Conservation (phyloP, 2,797 vertebrate genomes). For the Mustela erminea region DNA sequence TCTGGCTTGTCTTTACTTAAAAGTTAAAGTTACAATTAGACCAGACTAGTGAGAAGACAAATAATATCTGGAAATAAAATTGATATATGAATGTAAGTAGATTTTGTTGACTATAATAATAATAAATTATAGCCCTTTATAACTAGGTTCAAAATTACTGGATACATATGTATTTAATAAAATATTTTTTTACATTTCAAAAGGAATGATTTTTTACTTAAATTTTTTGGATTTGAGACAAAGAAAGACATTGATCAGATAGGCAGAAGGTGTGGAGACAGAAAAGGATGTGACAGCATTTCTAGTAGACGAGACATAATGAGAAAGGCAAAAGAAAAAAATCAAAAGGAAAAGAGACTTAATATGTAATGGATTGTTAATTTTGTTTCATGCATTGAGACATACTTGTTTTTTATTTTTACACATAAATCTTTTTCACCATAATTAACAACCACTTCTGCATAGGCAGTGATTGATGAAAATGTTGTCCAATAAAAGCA, state of each 20-base stretch:
- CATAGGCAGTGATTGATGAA: neutral
- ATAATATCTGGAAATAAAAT: neutral
- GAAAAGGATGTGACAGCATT: neutral
- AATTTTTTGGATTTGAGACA: neutral
- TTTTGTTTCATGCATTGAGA: neutral
- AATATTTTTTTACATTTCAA: neutral
- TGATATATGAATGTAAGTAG: neutral
- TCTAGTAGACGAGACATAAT: neutral
- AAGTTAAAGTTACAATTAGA: neutral
- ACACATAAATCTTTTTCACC: neutral
- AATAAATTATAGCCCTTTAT: neutral
- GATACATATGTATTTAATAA: neutral
- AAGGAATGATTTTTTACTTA: neutral
- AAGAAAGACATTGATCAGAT: neutral
- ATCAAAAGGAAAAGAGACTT: neutral
- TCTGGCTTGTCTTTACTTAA: neutral
- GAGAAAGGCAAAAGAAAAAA: neutral
- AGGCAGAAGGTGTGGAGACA: neutral
- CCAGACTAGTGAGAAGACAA: neutral
- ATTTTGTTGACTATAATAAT: neutral
- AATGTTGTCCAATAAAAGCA: neutral
- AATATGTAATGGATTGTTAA: neutral
- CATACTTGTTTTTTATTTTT: constrained; percentile 24
- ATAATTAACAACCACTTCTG: neutral
- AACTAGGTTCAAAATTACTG: neutral